Evolutionary conservation across 2,797 vertebrate species (phyloP), one percentile per base, ranked within the genome.

Genomic region (Karalla daura): DNA sequence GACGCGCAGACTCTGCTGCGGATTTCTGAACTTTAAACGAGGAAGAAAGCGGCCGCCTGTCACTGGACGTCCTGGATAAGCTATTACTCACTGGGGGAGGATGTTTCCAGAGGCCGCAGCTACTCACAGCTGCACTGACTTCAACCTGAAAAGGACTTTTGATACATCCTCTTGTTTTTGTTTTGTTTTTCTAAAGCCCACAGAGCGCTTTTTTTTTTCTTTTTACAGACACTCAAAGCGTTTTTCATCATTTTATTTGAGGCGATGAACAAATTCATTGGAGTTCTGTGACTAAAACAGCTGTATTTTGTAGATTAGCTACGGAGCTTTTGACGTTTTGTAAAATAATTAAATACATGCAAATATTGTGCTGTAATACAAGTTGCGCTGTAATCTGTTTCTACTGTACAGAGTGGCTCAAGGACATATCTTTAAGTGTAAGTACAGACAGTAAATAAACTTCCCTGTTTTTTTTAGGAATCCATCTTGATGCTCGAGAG

Each of bases 231-330:
- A 6, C 66, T 55, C 25, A 66, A 80, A 69, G 73, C 17, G 58
- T 60, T 78, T 77, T 83, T 76, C 61, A 70, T 84, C 41, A 5
- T 79, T 64, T 69, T 74, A 50, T 81, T 64, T 32, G 66, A 80
- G 55, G 58, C n/a, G 81, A 74, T 55, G 66, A 82, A 74, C 32
- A 15, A 60, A 32, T 81, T 77, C 56, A 60, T 81, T 69, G 37
- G 36, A 86, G 40, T 79, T 81, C 82, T 70, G 64, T 72, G 83
- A 88, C 86, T 88, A 78, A 79, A 92, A 89, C 79, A 49, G 82
- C 84, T 90, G 87, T 89, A 86, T 91, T 91, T 90, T 91, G 78
- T 92, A 94, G 89, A 81, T 62, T 93, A 93, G 90, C 64, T 59
- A 46, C 69, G 17, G 75, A 86, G 80, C 61, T 74, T 75, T 62